Percentiles rank a stretch among this genome's conserved stretches.
Evolutionary conservation across 2,888 invertebrate species (phyloP).

Genomic region (Arenicola marina): DNA sequence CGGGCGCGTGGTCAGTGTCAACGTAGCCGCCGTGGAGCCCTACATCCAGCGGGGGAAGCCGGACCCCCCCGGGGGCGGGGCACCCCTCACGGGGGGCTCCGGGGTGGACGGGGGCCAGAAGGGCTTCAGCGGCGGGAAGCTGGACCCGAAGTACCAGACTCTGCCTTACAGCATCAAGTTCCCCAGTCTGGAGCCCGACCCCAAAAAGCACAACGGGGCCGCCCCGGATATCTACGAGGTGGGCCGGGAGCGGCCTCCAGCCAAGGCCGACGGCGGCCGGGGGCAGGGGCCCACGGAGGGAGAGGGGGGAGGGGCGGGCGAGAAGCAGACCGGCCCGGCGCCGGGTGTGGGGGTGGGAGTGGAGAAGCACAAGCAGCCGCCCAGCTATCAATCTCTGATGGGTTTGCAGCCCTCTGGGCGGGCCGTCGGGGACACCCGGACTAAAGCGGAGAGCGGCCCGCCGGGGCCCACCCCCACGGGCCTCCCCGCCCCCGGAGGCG

Average conservation of each 20-base stretch:
- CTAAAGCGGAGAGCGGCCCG: not conserved
- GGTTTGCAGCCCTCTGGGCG: too few species aligned
- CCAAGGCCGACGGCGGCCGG: not conserved
- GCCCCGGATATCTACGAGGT: not conserved
- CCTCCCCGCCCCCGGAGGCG: too few species aligned
- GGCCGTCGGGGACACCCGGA: too few species aligned
- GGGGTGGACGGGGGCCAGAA: constrained; percentile 1
- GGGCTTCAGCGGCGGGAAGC: constrained; percentile 68
- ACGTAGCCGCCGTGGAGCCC: constrained; percentile 62
- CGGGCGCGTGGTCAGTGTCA: constrained; percentile 35
- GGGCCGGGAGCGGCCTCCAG: not conserved
- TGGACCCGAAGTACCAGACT: constrained; percentile 89
- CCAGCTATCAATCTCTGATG: not conserved
- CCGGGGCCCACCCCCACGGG: too few species aligned
- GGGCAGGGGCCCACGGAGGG: not conserved
- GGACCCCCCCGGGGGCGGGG: not conserved
- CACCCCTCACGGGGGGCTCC: constrained; percentile 58
- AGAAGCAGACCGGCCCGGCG: constrained; percentile 7
- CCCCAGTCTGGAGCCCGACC: constrained; percentile 31
- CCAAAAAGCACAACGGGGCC: not conserved
- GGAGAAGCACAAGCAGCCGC: not conserved
- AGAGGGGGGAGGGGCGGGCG: not conserved
- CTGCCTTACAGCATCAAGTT: constrained; percentile 88
- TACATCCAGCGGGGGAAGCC: constrained; percentile 4
- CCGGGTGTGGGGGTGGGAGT: constrained; percentile 5